Base-by-base conservation (phyloP, 35 echinoderm and acorn worm genomes). In the Heliocidaris tuberculata region DNA sequence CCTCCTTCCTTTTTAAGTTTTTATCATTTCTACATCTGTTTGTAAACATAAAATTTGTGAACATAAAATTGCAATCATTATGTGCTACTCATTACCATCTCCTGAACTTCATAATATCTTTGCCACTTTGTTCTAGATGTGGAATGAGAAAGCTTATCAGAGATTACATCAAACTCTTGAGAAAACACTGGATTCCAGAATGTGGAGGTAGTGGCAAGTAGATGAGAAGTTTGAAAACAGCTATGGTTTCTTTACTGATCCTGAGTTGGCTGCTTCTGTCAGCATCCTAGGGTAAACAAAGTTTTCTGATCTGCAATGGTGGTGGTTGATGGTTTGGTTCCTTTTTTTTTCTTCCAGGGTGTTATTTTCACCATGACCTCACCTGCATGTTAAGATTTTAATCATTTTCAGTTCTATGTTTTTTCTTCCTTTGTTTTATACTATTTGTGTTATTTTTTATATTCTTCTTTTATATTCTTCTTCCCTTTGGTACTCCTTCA, bases 181-280 rank as follows among this genome's bases (percentile, higher is more conserved):
- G 95, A 32, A 50, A 17, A 89, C 95, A 13, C 78, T 99, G 71
- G 95, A 97, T 97, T n/a, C 49, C 15, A 94, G 21, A 93, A 97
- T 48, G 94, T 96, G 27, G 31, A 97, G 78, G 85, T 99, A 6
- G 97, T 99, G 2, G 97, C 97, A 9, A 9, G 88, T 95, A 85
- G 98, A 99, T 56, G 97, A 88, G 15, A 97, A 97, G 95, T 99
- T 96, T 92, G 93, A 92, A 49, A 99, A 97, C 92, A 95, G 95
- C 88, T 56, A 60, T 31, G 98, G 97, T 95, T 92, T 99, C 60
- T 59, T 97, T 42, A 71, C 49, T 31, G 95, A 97, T 86, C 48
- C 88, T 2, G 95, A 94, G 15, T 49, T 99, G 59, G 96, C 95
- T 9, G 94, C 93, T 48, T 94, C 98, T 85, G 94, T 97, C 49